A percentile compares a stretch with the other conserved stretches of the same genome.
Conservation (phyloP, 2,797 vertebrate species). For the Falco concolor region DNA sequence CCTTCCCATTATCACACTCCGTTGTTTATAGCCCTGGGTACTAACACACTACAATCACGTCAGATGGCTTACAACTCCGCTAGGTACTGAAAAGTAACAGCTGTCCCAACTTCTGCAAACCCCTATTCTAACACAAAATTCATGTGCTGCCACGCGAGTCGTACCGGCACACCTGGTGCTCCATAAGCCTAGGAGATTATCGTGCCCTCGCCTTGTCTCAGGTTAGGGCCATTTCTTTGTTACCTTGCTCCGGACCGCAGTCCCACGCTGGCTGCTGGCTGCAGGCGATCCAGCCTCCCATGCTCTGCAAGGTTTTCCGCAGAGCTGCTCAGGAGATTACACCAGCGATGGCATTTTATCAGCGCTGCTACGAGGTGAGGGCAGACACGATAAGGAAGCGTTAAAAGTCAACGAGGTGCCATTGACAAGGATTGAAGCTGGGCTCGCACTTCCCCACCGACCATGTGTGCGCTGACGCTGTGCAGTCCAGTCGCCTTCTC, state of each 20-base stretch:
- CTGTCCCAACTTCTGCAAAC: not conserved
- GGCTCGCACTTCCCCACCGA: not conserved
- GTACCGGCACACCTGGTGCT: fast-evolving
- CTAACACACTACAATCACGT: not conserved
- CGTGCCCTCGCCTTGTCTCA: fast-evolving
- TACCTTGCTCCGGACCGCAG: not conserved
- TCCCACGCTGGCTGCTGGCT: not conserved
- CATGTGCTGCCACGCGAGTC: fast-evolving
- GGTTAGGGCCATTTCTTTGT: not conserved
- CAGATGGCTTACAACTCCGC: not conserved
- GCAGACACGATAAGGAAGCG: slow-evolving; percentile 60
- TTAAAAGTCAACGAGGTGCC: slow-evolving; percentile 74
- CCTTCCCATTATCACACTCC: not conserved
- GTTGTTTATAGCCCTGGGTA: not conserved
- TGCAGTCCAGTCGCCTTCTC: not conserved
- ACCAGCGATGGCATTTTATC: slow-evolving; percentile 66
- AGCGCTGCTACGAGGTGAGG: slow-evolving; percentile 2
- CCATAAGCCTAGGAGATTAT: not conserved
- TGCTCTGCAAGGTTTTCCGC: not conserved
- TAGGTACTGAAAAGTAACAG: not conserved
- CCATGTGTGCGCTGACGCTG: slow-evolving; percentile 23
- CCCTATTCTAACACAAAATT: not conserved
- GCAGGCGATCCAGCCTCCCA: not conserved
- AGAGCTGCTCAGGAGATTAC: not conserved
- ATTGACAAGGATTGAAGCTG: slow-evolving; percentile 41